phyloP scores from a whole-genome alignment of 2,797 vertebrate species.

The Tenualosa ilisha region DNA sequence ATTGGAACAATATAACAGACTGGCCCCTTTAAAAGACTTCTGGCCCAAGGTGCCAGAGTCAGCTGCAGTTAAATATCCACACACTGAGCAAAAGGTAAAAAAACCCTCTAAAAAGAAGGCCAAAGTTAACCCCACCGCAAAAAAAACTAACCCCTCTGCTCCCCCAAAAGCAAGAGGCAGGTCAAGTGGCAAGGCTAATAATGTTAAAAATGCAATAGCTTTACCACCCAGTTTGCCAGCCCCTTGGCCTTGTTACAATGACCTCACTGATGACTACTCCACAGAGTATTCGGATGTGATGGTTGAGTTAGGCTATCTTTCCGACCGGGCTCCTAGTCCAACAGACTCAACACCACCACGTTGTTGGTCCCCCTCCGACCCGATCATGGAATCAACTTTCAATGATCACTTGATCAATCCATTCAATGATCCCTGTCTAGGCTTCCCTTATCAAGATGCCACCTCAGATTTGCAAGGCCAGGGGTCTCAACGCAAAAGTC shows the following conservation, averaged over 20 bases:
- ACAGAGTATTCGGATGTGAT: slow-evolving; percentile 91
- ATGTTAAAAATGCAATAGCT: slow-evolving; percentile 36
- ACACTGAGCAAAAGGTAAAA: slow-evolving; percentile 86
- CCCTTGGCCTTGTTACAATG: slow-evolving; percentile 84
- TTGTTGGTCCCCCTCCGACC: slow-evolving; percentile 97
- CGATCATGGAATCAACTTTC: slow-evolving; percentile 77
- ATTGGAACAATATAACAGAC: slow-evolving; percentile 83
- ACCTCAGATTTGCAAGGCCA: slow-evolving; percentile 62
- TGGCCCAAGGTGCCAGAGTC: slow-evolving; percentile 97
- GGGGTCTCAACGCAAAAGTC: slow-evolving; percentile 68
- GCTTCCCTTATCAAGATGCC: slow-evolving; percentile 57
- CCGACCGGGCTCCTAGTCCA: slow-evolving; percentile 90
- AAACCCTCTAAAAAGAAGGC: slow-evolving; percentile 87
- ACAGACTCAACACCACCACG: slow-evolving; percentile 89
- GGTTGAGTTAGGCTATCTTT: slow-evolving; percentile 95
- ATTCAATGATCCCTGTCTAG: slow-evolving; percentile 75
- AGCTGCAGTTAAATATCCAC: slow-evolving; percentile 86
- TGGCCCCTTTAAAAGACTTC: slow-evolving; percentile 94
- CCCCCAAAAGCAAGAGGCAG: slow-evolving; percentile 74
- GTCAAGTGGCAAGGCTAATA: slow-evolving; percentile 53
- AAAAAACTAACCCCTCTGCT: slow-evolving; percentile 75
- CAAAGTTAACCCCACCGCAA: slow-evolving; percentile 80
- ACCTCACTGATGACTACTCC: slow-evolving; percentile 86
- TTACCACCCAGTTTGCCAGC: slow-evolving; percentile 76
- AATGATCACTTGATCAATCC: slow-evolving; percentile 81